Evolutionary conservation across 2,797 vertebrate genomes (phyloP).

Genomic region (Sparus aurata): DNA sequence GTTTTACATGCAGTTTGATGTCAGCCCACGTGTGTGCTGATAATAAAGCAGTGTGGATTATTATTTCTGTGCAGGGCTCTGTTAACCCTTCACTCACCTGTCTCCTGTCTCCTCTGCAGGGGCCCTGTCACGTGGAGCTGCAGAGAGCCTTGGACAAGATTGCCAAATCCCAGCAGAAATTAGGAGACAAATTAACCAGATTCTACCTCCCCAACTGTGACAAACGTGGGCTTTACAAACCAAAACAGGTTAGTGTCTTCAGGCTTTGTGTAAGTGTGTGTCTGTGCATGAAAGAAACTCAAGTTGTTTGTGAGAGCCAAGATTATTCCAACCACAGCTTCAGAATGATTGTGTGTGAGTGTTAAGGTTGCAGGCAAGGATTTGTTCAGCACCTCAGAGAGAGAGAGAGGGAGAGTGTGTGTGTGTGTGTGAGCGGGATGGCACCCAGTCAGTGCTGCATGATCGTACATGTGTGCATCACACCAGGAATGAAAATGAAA

Average conservation of each 20-base stretch:
- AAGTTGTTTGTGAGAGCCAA: constrained; percentile 54
- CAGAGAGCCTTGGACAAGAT: constrained; percentile 90
- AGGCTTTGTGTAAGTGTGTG: not conserved
- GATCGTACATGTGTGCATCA: constrained; percentile 15
- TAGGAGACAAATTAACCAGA: constrained; percentile 88
- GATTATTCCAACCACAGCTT: constrained; percentile 46
- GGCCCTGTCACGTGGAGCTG: constrained; percentile 93
- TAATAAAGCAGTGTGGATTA: constrained; percentile 1
- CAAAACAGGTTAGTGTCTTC: constrained; percentile 90
- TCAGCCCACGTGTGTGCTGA: constrained; percentile 39
- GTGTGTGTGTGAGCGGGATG: constrained; percentile 33
- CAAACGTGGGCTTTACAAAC: constrained; percentile 93
- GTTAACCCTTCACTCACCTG: constrained; percentile 22
- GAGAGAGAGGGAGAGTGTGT: constrained; percentile 32
- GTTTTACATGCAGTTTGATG: constrained; percentile 54
- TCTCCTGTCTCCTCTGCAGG: constrained; percentile 71
- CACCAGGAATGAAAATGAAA: constrained; percentile 14
- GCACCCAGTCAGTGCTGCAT: constrained; percentile 26
- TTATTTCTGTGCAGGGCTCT: not conserved
- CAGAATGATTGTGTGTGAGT: constrained; percentile 25
- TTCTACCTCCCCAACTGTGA: constrained; percentile 98
- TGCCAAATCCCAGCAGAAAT: constrained; percentile 86
- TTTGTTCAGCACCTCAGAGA: constrained; percentile 44
- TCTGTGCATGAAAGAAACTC: constrained; percentile 35
- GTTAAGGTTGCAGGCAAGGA: constrained; percentile 35